Evolutionary conservation across 2,113 vertebrate species (phyloP).

Genomic region (Stomatorhinus ivindoensis): DNA sequence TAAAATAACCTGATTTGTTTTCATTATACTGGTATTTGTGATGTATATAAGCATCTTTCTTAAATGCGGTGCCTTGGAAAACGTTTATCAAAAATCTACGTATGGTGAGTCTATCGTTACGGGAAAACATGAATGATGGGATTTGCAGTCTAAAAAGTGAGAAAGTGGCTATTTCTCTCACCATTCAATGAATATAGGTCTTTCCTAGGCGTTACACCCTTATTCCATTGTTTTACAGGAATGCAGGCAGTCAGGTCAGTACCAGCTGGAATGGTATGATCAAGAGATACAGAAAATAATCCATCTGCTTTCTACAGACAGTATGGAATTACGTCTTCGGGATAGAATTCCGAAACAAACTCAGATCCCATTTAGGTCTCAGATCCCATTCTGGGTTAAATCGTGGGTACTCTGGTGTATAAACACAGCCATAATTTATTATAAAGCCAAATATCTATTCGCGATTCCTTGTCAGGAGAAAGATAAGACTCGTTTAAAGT

Average conservation of each 20-base stretch:
- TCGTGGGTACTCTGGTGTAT: not conserved
- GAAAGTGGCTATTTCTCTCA: not conserved
- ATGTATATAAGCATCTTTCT: not conserved
- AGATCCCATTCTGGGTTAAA: not conserved
- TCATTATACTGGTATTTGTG: not conserved
- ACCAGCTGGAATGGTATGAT: not conserved
- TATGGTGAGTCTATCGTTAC: not conserved
- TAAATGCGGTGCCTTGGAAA: not conserved
- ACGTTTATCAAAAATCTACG: not conserved
- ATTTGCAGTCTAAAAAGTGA: not conserved
- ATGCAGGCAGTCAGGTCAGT: slow-evolving; percentile 7
- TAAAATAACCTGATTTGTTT: not conserved
- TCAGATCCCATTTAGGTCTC: not conserved
- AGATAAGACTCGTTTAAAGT: not conserved
- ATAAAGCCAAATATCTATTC: not conserved
- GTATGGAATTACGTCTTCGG: not conserved
- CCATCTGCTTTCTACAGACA: not conserved
- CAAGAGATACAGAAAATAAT: not conserved
- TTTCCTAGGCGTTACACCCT: slow-evolving; percentile 9
- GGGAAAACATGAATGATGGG: not conserved
- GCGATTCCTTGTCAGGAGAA: not conserved
- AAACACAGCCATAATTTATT: not conserved
- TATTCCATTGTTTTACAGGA: slow-evolving; percentile 1
- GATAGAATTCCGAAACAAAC: not conserved
- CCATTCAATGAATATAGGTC: not conserved